A percentile compares a stretch with the other conserved stretches of the same genome.
Evolutionary conservation across 2,113 vertebrate genomes (phyloP).

Genomic region (Equus przewalskii): DNA sequence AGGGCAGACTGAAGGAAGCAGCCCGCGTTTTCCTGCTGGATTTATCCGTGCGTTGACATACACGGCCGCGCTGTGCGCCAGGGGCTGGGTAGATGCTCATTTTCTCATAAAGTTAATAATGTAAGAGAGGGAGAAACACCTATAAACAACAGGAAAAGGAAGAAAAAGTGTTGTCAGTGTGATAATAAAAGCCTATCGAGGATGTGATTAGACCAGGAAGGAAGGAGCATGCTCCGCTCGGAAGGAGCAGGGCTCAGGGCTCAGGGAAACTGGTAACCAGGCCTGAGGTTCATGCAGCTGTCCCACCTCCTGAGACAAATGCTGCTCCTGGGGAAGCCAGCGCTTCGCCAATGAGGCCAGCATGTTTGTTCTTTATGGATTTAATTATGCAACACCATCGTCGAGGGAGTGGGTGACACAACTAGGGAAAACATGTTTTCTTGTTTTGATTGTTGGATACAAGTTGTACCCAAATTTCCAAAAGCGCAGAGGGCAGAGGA

Average conservation of each 20-base stretch:
- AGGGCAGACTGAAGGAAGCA: background rate
- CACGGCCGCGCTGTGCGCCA: background rate
- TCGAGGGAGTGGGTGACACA: background rate
- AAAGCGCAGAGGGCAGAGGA: background rate
- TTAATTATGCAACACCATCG: background rate
- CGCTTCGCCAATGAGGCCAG: background rate
- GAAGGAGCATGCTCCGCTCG: background rate
- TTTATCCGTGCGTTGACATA: too few relatives aligned
- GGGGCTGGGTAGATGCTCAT: background rate
- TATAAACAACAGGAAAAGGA: background rate
- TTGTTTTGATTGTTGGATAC: background rate
- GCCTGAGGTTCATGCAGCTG: background rate
- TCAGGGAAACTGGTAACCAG: background rate
- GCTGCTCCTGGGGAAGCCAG: background rate
- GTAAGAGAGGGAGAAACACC: background rate
- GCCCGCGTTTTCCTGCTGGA: too few relatives aligned
- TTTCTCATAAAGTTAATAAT: background rate
- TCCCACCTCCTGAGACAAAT: background rate
- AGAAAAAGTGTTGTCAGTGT: background rate
- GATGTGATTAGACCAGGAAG: background rate
- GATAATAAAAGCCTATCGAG: background rate
- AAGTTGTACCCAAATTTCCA: conserved; percentile 6
- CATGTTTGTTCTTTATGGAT: background rate
- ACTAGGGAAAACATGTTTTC: background rate
- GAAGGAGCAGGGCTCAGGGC: background rate